Percentiles rank a stretch among this genome's conserved stretches.
These are phyloP conservation scores for Cryptophagus acutangulus DNA, from an alignment of 2,888 invertebrate genomes.

Conservation along the genomic window DNA sequence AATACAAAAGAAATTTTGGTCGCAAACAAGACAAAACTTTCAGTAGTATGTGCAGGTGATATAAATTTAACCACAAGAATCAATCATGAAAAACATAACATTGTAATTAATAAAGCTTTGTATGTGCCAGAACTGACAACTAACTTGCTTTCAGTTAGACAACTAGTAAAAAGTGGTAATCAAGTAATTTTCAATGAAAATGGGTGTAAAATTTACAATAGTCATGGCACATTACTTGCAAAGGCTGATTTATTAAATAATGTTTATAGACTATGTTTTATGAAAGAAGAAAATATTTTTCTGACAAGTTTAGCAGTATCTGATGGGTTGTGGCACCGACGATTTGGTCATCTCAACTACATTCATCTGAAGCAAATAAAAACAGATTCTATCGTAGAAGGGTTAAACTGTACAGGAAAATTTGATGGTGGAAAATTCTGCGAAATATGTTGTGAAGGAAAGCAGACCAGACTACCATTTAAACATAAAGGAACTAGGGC, in stretches of 20 bases:
- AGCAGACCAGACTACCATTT: slow-evolving; percentile 4
- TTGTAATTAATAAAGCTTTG: slow-evolving; percentile 19
- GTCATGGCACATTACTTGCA: not conserved
- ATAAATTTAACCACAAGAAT: slow-evolving; percentile 21
- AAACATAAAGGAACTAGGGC: not conserved
- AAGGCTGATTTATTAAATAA: not conserved
- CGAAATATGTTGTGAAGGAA: slow-evolving; percentile 11
- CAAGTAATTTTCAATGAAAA: slow-evolving; percentile 19
- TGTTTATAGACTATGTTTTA: not conserved
- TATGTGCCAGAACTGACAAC: slow-evolving; percentile 27
- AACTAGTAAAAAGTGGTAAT: slow-evolving; percentile 28
- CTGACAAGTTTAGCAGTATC: no score
- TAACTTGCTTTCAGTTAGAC: slow-evolving; percentile 28
- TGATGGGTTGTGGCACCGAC: slow-evolving; percentile 10
- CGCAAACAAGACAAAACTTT: slow-evolving; percentile 21
- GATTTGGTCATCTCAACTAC: slow-evolving; percentile 6
- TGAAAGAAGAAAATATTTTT: not conserved
- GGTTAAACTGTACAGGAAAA: not conserved
- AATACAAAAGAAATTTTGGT: slow-evolving; percentile 17
- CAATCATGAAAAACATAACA: slow-evolving; percentile 12
- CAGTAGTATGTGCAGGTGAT: slow-evolving; percentile 23
- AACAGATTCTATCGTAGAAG: slow-evolving; percentile 8
- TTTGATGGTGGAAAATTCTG: not conserved
- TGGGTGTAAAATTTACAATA: slow-evolving; percentile 17
- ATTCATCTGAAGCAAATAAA: slow-evolving; percentile 8